A percentile compares a stretch with the other conserved stretches of the same genome.
Evolutionary conservation across 2,113 vertebrate species (phyloP).

Genomic region (Daphoenositta chrysoptera): DNA sequence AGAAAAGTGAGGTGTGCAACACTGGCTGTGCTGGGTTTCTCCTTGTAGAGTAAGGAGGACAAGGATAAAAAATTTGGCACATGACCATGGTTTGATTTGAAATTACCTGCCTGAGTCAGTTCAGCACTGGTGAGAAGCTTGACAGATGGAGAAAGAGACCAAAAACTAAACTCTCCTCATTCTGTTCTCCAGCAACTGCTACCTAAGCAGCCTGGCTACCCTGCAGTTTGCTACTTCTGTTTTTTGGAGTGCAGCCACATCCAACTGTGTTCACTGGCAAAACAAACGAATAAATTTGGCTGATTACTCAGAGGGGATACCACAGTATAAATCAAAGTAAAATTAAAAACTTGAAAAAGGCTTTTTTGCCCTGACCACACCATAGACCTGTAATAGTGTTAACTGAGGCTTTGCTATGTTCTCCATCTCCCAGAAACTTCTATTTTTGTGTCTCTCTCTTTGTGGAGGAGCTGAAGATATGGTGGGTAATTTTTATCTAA

Average conservation of each 20-base stretch:
- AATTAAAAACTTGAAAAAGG: slow-evolving; percentile 9
- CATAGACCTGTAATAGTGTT: background rate
- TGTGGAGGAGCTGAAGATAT: background rate
- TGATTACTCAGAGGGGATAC: slow-evolving; percentile 18
- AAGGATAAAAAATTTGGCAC: background rate
- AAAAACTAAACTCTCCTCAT: background rate
- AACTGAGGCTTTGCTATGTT: background rate
- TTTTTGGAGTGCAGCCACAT: slow-evolving; percentile 42
- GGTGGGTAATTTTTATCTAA: background rate
- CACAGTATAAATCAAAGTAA: slow-evolving; percentile 35
- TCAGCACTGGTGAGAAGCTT: background rate
- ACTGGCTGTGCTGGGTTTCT: background rate
- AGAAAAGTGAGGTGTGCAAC: background rate
- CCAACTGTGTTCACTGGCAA: slow-evolving; percentile 32
- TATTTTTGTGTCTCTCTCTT: background rate
- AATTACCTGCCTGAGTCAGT: slow-evolving; percentile 3
- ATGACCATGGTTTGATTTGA: background rate
- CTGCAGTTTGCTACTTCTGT: slow-evolving; percentile 1
- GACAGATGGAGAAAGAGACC: slow-evolving; percentile 37
- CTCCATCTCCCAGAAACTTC: background rate
- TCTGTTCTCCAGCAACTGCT: background rate
- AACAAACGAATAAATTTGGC: slow-evolving; percentile 25
- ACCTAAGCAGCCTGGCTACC: slow-evolving; percentile 1
- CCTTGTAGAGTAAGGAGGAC: background rate
- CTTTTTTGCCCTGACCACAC: background rate